Percentiles rank a stretch among this genome's conserved stretches.
Evolutionary conservation across 2,113 vertebrate species (phyloP).

Genomic region (Cichladusa arquata): DNA sequence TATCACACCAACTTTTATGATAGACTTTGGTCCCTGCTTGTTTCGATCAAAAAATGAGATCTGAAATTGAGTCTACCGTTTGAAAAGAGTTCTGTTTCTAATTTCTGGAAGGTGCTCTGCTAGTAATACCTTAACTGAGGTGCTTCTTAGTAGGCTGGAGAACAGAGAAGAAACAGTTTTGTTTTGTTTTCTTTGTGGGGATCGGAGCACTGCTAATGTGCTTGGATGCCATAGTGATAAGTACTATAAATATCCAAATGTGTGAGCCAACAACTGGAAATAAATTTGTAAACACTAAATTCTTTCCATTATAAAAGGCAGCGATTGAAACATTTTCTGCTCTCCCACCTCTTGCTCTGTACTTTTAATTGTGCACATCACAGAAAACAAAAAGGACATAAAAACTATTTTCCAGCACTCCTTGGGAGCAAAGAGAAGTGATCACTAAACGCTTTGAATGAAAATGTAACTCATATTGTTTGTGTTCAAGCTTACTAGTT

Average conservation of each 20-base stretch:
- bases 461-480: neutral
- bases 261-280: constrained; percentile 20
- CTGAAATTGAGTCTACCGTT: neutral
- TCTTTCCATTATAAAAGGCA: constrained; percentile 28
- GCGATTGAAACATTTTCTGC: neutral
- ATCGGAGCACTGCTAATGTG: neutral
- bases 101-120: neutral
- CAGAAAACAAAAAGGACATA: neutral
- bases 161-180: neutral
- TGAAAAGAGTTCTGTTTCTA: neutral
- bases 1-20: neutral
- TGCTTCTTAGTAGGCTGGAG: neutral
- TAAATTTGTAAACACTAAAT: constrained; percentile 33
- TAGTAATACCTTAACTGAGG: neutral
- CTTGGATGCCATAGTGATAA: neutral
- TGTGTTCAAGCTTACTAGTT: neutral
- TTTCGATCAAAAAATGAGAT: neutral
- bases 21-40: neutral
- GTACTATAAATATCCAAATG: constrained; percentile 38
- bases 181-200: neutral
- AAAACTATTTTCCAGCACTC: neutral
- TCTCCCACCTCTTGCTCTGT: neutral
- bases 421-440: neutral
- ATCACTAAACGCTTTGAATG: neutral
- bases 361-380: neutral